Percentiles rank a stretch among this genome's conserved stretches.
These are phyloP conservation scores for Anthophora plumipes DNA, from an alignment of 2,888 invertebrate genomes.

Conservation along the genomic window DNA sequence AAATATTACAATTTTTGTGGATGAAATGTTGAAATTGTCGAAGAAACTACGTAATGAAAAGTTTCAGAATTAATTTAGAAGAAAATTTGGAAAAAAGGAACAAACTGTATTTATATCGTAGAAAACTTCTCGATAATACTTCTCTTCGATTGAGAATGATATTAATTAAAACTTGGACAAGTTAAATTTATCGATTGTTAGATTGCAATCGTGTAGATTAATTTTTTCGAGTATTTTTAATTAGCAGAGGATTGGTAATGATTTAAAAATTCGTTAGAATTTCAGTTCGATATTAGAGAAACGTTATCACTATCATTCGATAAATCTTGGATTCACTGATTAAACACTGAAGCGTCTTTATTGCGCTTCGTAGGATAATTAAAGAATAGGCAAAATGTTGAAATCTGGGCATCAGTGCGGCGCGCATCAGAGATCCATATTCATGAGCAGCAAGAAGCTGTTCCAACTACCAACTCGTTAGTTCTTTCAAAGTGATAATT, in stretches of 20 bases:
- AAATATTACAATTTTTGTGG: no score
- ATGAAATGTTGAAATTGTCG: no score
- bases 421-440: conserved; percentile 72
- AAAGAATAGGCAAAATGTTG: conserved; percentile 63
- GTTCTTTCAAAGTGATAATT: conserved; percentile 79
- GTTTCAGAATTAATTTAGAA: no score
- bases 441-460: conserved; percentile 78
- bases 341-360: conserved; percentile 36
- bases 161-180: no score
- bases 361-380: conserved; percentile 57
- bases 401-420: conserved; percentile 58
- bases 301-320: conserved; percentile 29
- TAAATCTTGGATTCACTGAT: conserved; percentile 30
- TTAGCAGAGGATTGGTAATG: background rate
- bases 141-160: no score
- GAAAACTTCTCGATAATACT: no score
- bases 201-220: no score
- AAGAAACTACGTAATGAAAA: no score
- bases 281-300: conserved; percentile 3
- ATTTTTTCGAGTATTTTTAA: background rate
- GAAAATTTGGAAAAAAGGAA: no score
- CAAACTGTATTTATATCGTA: no score
- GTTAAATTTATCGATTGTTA: no score
- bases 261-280: conserved; percentile 24
- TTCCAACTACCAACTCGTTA: conserved; percentile 79